These are phyloP conservation scores for Oncorhynchus masou DNA, from an alignment of 2,113 vertebrate species.

Conservation along the genomic window DNA sequence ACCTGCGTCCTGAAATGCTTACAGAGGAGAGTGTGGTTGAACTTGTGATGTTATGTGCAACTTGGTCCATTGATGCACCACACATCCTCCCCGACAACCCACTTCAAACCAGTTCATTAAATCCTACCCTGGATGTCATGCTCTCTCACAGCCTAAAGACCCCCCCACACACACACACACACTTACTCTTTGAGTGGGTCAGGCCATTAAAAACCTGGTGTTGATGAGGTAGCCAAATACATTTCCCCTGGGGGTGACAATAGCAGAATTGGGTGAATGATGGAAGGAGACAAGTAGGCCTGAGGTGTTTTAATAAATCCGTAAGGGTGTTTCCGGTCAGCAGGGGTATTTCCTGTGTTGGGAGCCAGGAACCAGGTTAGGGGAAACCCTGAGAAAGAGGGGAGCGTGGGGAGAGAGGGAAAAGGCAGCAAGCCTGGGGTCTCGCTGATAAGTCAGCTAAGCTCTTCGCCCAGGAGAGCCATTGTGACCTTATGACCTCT, in stretches of 20 bases:
- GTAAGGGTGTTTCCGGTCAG: background rate
- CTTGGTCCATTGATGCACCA: background rate
- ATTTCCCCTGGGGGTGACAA: background rate
- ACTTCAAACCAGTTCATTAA: slow-evolving; percentile 15
- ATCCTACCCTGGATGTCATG: slow-evolving; percentile 17
- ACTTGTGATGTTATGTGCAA: background rate
- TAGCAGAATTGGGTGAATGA: slow-evolving; percentile 6
- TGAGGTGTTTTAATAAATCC: slow-evolving; percentile 11
- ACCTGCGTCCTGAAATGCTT: background rate
- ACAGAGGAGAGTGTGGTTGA: background rate
- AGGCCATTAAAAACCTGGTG: slow-evolving; percentile 17
- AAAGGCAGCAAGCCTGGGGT: background rate
- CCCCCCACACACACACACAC: background rate
- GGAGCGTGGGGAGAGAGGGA: background rate
- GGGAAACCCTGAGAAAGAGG: background rate
- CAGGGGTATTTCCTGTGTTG: background rate
- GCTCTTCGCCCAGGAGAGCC: background rate
- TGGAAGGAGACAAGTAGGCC: slow-evolving; percentile 2
- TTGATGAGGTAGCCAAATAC: slow-evolving; percentile 8
- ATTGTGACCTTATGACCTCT: background rate
- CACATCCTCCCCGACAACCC: background rate
- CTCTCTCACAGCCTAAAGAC: slow-evolving; percentile 6
- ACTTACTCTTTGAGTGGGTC: background rate
- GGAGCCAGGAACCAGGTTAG: background rate
- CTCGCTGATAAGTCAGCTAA: background rate